phyloP scores from a whole-genome alignment of 2,797 vertebrate species.

The Betta splendens region DNA sequence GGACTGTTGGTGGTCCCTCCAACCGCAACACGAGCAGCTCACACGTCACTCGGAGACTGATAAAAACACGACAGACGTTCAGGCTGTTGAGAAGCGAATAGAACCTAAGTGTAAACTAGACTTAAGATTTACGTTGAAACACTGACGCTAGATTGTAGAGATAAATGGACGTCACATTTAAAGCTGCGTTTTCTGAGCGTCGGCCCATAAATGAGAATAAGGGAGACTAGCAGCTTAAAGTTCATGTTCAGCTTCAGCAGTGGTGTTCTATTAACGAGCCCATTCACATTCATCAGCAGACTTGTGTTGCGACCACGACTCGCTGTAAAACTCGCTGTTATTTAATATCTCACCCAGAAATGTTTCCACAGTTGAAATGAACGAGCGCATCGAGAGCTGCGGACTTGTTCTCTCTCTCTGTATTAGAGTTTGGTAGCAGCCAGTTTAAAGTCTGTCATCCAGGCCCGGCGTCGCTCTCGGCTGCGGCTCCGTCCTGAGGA shows the following conservation, averaged over 20 bases:
- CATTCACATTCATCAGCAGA: slow-evolving; percentile 33
- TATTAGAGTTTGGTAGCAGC: no score
- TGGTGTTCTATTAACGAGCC: slow-evolving; percentile 50
- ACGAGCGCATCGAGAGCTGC: slow-evolving; percentile 16
- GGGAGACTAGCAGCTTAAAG: neutral
- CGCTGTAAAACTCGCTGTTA: slow-evolving; percentile 38
- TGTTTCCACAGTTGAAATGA: slow-evolving; percentile 31
- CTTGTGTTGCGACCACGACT: slow-evolving; percentile 43
- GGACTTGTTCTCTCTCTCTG: neutral
- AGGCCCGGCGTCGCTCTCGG: no score
- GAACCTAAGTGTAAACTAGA: slow-evolving; percentile 4
- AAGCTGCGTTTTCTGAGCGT: slow-evolving; percentile 4
- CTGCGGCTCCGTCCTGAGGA: slow-evolving; percentile 12
- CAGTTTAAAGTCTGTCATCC: no score
- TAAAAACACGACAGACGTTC: slow-evolving; percentile 64
- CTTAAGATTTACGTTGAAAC: slow-evolving; percentile 8
- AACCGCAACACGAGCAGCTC: slow-evolving; percentile 48
- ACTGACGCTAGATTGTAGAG: slow-evolving; percentile 1
- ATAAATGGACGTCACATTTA: neutral
- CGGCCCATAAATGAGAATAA: slow-evolving; percentile 14
- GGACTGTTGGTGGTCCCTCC: slow-evolving; percentile 61
- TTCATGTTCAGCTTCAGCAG: slow-evolving; percentile 19
- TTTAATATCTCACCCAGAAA: slow-evolving; percentile 35
- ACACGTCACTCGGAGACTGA: slow-evolving; percentile 62
- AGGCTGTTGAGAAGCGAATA: slow-evolving; percentile 9